Conservation (phyloP, 2,113 vertebrate genomes). For the Polypterus bichir region DNA sequence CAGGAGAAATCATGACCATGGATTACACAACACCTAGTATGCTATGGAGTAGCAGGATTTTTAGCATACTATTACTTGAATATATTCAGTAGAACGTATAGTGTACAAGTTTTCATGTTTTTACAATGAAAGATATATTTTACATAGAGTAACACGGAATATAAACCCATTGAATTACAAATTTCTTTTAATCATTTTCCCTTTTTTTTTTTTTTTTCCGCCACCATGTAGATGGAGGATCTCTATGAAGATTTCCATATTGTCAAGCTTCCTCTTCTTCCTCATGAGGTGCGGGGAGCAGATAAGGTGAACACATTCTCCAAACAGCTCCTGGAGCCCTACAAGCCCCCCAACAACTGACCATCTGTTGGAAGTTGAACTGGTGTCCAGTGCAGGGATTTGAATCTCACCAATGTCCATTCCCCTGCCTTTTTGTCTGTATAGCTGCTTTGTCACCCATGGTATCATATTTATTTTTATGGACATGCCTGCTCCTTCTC, state of each 20-base stretch:
- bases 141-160: too few relatives aligned
- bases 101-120: too few relatives aligned
- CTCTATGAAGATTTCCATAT: constrained; percentile 93
- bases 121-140: too few relatives aligned
- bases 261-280: constrained; percentile 78
- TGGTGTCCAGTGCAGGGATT: not conserved
- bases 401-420: constrained; percentile 10
- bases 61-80: too few relatives aligned
- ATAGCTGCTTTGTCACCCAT: not conserved
- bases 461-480: constrained; percentile 5
- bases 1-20: too few relatives aligned
- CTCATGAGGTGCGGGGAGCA: constrained; percentile 77
- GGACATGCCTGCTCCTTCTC: too few relatives aligned
- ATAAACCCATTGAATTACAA: too few relatives aligned
- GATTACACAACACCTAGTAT: too few relatives aligned
- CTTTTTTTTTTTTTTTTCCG: not conserved
- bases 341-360: constrained; percentile 72
- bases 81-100: too few relatives aligned
- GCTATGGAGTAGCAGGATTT: too few relatives aligned
- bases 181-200: not conserved
- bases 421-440: not conserved
- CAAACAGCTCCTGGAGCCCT: constrained; percentile 78
- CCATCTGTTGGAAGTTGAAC: constrained; percentile 1
- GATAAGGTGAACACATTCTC: constrained; percentile 89
- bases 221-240: constrained; percentile 74